These are phyloP conservation scores for Macaca nemestrina DNA, from an alignment of 2,113 vertebrate genomes.

Conservation along the genomic window DNA sequence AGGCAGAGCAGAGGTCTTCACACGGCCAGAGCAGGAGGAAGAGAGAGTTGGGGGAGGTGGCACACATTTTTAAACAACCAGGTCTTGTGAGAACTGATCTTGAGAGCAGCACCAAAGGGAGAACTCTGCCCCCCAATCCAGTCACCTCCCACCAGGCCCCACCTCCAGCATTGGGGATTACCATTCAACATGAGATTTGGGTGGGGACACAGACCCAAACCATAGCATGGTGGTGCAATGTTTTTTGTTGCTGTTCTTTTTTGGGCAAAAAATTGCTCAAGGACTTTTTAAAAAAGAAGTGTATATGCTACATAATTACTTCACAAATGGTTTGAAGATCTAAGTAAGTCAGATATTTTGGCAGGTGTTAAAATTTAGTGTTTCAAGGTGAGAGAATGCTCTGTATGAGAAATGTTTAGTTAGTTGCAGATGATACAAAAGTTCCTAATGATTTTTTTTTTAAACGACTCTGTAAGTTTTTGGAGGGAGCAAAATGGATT, in stretches of 20 bases:
- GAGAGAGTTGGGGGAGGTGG: too few species aligned
- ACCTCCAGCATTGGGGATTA: too few species aligned
- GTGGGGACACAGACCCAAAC: too few species aligned
- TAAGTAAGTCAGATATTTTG: conserved; percentile 45
- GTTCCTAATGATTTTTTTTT: background rate
- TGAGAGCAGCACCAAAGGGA: too few species aligned
- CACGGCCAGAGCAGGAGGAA: too few species aligned
- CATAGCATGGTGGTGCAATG: background rate
- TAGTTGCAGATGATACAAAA: conserved; percentile 27
- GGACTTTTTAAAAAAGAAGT: conserved; percentile 46
- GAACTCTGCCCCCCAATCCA: too few species aligned
- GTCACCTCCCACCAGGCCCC: too few species aligned
- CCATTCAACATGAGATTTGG: too few species aligned
- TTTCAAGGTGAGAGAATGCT: conserved; percentile 44
- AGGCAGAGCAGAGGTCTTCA: too few species aligned
- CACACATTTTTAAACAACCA: too few species aligned
- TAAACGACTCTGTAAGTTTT: conserved; percentile 17
- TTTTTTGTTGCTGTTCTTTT: conserved; percentile 16
- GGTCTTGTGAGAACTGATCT: too few species aligned
- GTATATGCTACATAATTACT: conserved; percentile 31
- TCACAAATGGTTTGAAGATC: conserved; percentile 45
- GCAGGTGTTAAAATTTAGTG: conserved; percentile 51
- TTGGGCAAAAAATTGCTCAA: conserved; percentile 42
- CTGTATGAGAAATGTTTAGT: conserved; percentile 43
- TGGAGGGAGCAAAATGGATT: background rate